These are phyloP conservation scores for Ganaspis sp. DNA, from an alignment of 1,140 invertebrate species.

Conservation along the genomic window DNA sequence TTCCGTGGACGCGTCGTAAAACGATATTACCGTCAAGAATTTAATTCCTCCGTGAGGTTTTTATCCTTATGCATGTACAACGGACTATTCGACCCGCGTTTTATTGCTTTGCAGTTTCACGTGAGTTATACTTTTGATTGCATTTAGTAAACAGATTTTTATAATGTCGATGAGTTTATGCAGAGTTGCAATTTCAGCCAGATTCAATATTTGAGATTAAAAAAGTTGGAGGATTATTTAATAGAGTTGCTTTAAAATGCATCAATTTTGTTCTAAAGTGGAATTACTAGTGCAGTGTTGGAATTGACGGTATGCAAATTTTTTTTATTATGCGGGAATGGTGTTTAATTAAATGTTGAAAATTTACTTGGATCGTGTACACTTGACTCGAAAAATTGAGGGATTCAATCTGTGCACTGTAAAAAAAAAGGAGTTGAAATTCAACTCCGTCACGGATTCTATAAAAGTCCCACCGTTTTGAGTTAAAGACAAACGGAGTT, in stretches of 20 bases:
- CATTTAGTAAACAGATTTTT: conserved; percentile 28
- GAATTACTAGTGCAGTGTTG: not conserved
- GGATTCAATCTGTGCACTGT: too few relatives aligned
- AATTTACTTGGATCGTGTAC: too few relatives aligned
- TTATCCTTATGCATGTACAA: conserved; percentile 19
- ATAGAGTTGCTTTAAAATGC: not conserved
- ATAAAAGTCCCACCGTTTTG: too few relatives aligned
- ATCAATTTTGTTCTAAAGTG: not conserved
- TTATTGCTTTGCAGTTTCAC: conserved; percentile 8
- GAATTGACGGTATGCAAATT: not conserved
- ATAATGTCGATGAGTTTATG: conserved; percentile 6
- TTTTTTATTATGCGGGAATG: too few relatives aligned
- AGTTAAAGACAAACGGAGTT: too few relatives aligned
- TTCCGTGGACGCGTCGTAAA: conserved; percentile 1
- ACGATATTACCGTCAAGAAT: conserved; percentile 20
- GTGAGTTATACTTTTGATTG: conserved; percentile 29
- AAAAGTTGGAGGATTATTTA: not conserved
- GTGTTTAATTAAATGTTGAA: too few relatives aligned
- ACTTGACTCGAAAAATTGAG: too few relatives aligned
- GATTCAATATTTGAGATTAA: conserved; percentile 12
- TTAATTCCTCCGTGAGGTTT: conserved; percentile 26
- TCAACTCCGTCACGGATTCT: too few relatives aligned
- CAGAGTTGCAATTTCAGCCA: not conserved
- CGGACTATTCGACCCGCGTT: not conserved
- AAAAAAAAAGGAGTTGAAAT: too few relatives aligned